Conservation (phyloP, 2,888 invertebrate species). For the Erebia ligea region DNA sequence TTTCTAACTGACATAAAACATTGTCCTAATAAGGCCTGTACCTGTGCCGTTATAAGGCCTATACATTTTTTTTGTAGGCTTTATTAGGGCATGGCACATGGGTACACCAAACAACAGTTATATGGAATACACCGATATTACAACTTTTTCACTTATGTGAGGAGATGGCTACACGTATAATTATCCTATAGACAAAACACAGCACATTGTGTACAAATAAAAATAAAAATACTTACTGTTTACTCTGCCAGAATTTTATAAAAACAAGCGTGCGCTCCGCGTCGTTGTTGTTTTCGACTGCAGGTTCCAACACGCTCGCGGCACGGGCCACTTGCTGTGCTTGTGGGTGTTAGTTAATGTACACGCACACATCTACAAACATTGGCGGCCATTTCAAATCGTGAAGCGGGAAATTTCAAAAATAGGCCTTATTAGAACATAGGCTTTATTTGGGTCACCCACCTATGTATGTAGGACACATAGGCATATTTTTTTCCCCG, state of each 20-base stretch:
- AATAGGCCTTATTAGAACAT: slow-evolving; percentile 1
- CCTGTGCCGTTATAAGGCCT: slow-evolving; percentile 16
- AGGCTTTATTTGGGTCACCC: not conserved
- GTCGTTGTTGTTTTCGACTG: not conserved
- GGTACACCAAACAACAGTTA: not conserved
- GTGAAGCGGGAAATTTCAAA: not conserved
- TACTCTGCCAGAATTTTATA: not conserved
- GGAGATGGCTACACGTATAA: not conserved
- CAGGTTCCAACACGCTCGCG: not conserved
- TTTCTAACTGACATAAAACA: too few species aligned
- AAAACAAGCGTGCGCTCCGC: too few species aligned
- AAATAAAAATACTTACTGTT: not conserved
- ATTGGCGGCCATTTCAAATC: not conserved
- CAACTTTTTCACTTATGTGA: not conserved
- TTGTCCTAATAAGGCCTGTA: too few species aligned
- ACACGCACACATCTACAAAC: not conserved
- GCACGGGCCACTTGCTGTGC: not conserved
- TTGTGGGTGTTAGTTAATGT: not conserved
- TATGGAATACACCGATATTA: not conserved
- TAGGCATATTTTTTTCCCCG: too few species aligned
- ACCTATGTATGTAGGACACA: too few species aligned
- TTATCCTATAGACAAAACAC: not conserved
- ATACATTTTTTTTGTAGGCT: not conserved
- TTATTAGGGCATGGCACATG: slow-evolving; percentile 1
- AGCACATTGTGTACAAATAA: not conserved